phyloP scores from a whole-genome alignment of 2,113 vertebrate genomes.

The Hiodon tergisus region DNA sequence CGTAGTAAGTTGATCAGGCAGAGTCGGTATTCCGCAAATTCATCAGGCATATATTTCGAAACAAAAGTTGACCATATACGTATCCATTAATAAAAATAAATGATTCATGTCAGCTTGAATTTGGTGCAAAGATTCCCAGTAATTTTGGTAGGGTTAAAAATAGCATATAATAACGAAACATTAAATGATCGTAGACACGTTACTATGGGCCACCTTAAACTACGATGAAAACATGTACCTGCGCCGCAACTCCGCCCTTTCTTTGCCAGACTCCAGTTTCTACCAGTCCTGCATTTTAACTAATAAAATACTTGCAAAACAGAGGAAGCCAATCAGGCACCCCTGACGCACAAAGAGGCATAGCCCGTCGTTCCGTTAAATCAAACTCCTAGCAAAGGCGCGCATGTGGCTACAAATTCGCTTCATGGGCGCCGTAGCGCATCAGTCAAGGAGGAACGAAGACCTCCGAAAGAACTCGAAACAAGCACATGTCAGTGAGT shows the following conservation, averaged over 20 bases:
- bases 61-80: no score
- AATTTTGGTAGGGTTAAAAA: no score
- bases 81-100: no score
- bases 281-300: slow-evolving; percentile 15
- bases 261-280: not conserved
- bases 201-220: no score
- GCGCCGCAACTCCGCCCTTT: not conserved
- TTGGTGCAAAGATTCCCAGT: no score
- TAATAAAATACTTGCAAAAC: slow-evolving; percentile 25
- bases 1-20: no score
- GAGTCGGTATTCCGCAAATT: no score
- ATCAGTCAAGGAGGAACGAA: not conserved
- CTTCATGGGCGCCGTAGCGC: slow-evolving; percentile 1
- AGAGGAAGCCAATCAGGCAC: slow-evolving; percentile 55
- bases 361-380: slow-evolving; percentile 47
- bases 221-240: slow-evolving; percentile 7
- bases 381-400: slow-evolving; percentile 41
- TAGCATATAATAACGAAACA: no score
- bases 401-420: slow-evolving; percentile 29
- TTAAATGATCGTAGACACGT: no score
- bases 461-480: not conserved
- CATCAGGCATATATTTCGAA: no score
- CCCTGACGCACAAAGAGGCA: slow-evolving; percentile 49
- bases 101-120: no score
- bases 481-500: not conserved